These are phyloP conservation scores for Andrena camellia DNA, from an alignment of 2,888 invertebrate species.

Conservation along the genomic window DNA sequence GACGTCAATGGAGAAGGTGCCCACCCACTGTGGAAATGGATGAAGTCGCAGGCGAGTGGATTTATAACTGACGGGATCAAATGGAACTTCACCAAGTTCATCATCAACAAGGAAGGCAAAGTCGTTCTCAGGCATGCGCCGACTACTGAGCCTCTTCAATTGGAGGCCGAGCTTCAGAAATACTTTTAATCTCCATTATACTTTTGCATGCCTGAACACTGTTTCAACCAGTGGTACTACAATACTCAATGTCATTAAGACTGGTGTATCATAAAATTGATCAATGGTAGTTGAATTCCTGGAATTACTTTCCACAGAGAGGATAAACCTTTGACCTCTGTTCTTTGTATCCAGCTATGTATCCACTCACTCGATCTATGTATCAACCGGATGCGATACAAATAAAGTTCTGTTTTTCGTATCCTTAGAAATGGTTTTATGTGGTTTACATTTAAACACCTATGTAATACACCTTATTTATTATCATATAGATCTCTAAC, in stretches of 20 bases:
- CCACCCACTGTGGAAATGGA: constrained; percentile 85
- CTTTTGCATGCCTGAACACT: background rate
- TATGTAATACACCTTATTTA: constrained; percentile 53
- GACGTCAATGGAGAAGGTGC: constrained; percentile 84
- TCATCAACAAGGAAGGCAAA: constrained; percentile 90
- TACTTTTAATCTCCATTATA: constrained; percentile 23
- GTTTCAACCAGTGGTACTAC: background rate
- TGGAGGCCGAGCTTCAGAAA: constrained; percentile 85
- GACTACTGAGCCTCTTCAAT: constrained; percentile 85
- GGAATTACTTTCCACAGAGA: background rate
- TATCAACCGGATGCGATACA: background rate
- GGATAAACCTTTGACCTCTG: constrained; percentile 8
- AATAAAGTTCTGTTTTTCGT: constrained; percentile 35
- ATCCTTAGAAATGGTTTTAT: constrained; percentile 27
- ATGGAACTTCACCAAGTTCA: constrained; percentile 95
- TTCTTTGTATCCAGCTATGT: constrained; percentile 2
- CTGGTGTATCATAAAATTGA: background rate
- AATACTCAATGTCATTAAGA: background rate
- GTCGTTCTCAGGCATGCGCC: constrained; percentile 89
- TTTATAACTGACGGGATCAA: constrained; percentile 89
- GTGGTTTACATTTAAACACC: constrained; percentile 20
- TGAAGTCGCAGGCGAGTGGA: constrained; percentile 84
- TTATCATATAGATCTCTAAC: constrained; percentile 64
- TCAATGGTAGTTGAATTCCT: background rate
- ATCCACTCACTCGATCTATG: background rate